phyloP scores from a whole-genome alignment of 2,113 vertebrate species.

The Mesoclemmys tuberculata region DNA sequence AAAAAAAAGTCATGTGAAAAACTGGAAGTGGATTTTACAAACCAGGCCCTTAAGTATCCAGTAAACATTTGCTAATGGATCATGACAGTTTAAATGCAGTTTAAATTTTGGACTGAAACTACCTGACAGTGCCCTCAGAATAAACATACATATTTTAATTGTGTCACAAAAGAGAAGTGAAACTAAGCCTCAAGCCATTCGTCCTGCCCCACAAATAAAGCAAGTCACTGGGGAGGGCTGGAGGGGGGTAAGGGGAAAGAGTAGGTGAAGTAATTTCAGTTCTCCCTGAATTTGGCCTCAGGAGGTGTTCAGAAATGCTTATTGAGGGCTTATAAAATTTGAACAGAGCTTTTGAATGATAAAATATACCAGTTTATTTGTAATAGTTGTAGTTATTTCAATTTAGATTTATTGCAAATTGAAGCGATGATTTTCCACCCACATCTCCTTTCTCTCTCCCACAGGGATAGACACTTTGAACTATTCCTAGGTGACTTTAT shows the following conservation, averaged over 20 bases:
- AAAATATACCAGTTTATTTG: not conserved
- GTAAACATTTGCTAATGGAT: too few relatives aligned
- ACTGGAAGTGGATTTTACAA: not conserved
- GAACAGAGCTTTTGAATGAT: not conserved
- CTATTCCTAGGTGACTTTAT: not conserved
- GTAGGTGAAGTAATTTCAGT: not conserved
- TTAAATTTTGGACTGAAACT: not conserved
- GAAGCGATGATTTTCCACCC: not conserved
- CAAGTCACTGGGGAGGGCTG: not conserved
- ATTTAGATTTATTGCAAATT: not conserved
- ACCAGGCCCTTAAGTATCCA: not conserved
- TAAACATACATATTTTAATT: not conserved
- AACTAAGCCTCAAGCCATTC: not conserved
- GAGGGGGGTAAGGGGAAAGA: too few relatives aligned
- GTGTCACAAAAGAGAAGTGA: not conserved
- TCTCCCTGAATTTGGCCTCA: not conserved
- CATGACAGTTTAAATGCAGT: not conserved
- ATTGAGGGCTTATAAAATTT: not conserved
- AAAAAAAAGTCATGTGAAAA: fast-evolving
- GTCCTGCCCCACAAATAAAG: not conserved
- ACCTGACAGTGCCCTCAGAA: not conserved
- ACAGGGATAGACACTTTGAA: not conserved
- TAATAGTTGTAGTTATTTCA: not conserved
- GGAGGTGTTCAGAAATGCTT: not conserved
- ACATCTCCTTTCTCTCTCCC: not conserved